Conservation (phyloP, 1,140 invertebrate genomes). For the Pseudomyrmex concolor region DNA sequence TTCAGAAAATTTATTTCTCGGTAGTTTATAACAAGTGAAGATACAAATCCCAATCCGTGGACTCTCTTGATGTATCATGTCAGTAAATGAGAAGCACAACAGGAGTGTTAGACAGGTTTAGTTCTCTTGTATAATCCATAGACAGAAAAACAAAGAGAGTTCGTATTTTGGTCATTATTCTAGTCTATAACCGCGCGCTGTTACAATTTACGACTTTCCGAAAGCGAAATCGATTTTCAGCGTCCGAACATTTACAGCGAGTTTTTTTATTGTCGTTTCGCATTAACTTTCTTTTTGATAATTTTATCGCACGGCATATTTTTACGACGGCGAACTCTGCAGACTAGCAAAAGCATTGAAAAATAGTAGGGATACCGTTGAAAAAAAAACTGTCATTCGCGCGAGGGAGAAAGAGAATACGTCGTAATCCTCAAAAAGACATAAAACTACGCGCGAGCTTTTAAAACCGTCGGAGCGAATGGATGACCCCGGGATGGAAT, state of each 20-base stretch:
- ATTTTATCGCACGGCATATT: conserved; percentile 1
- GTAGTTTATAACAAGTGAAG: conserved; percentile 1
- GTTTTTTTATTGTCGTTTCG: neutral
- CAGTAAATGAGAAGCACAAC: conserved; percentile 24
- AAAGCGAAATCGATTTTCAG: conserved; percentile 39
- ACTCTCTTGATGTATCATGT: conserved; percentile 1
- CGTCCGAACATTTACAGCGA: neutral
- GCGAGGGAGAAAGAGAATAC: conserved; percentile 19
- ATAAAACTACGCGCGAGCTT: conserved; percentile 42
- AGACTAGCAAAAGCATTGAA: neutral
- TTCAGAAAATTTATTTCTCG: conserved; percentile 30
- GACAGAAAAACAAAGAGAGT: neutral
- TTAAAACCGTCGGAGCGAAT: conserved; percentile 25
- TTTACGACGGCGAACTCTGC: conserved; percentile 26
- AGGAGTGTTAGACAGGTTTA: neutral
- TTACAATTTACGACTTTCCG: conserved; percentile 13
- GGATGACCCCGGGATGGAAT: neutral
- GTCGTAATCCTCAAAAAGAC: conserved; percentile 29
- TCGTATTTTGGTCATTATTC: neutral
- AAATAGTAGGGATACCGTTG: neutral
- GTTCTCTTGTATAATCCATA: neutral
- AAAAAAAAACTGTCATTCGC: conserved; percentile 1
- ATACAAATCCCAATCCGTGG: neutral
- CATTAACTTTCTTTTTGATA: conserved; percentile 6
- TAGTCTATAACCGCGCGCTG: neutral